phyloP scores from a whole-genome alignment of 2,888 invertebrate genomes.

The Labia minor region DNA sequence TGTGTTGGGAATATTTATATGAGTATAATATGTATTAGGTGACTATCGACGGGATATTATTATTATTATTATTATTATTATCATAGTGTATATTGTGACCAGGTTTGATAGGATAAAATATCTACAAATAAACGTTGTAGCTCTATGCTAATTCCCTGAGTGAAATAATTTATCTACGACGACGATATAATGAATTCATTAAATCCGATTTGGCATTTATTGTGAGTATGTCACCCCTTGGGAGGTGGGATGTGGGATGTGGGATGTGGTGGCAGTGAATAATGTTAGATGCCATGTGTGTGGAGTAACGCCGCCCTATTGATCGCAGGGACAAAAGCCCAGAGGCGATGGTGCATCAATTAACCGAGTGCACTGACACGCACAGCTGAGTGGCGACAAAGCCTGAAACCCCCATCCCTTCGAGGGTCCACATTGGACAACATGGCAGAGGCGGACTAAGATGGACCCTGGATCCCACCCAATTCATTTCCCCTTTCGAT shows the following conservation, averaged over 20 bases:
- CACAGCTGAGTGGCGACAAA: conserved; percentile 8
- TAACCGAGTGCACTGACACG: conserved; percentile 13
- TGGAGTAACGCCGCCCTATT: background rate
- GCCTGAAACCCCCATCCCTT: background rate
- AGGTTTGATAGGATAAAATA: too few relatives aligned
- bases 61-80: too few relatives aligned
- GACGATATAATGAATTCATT: background rate
- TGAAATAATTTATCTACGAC: background rate
- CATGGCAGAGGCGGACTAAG: conserved; percentile 13
- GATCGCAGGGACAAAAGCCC: conserved; percentile 8
- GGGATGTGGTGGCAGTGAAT: background rate
- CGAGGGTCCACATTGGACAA: background rate
- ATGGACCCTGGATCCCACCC: background rate
- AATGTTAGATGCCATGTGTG: background rate
- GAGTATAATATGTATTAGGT: too few relatives aligned
- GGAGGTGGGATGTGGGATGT: background rate
- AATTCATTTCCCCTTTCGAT: background rate
- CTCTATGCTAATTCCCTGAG: too few relatives aligned
- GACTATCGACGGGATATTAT: too few relatives aligned
- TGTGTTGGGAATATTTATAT: too few relatives aligned
- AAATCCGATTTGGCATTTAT: conserved; percentile 4
- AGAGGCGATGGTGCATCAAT: conserved; percentile 8
- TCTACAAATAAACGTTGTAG: too few relatives aligned
- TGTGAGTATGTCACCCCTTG: background rate
- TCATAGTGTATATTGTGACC: too few relatives aligned